Conservation (phyloP, 2,888 invertebrate genomes). For the Drosophila sordidula region DNA sequence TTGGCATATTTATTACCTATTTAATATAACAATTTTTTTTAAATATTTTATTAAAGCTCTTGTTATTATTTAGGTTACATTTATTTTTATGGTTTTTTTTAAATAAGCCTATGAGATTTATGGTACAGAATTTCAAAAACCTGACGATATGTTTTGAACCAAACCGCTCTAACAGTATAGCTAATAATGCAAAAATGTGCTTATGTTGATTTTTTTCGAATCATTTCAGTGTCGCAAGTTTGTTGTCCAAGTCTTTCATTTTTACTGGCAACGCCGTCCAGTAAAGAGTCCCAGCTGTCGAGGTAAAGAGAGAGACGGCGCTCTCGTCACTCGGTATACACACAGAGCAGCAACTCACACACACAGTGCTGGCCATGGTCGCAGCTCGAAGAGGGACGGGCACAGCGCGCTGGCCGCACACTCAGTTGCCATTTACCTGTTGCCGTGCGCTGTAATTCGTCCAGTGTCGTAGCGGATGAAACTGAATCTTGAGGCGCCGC, state of each 20-base stretch:
- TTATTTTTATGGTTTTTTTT: too few species aligned
- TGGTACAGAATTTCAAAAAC: too few species aligned
- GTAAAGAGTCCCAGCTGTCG: slow-evolving; percentile 22
- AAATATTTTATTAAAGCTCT: too few species aligned
- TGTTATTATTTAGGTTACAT: too few species aligned
- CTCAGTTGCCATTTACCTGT: slow-evolving; percentile 82
- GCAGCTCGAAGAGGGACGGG: slow-evolving; percentile 21
- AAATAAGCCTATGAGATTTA: too few species aligned
- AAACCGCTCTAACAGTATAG: neutral
- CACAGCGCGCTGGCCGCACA: slow-evolving; percentile 11
- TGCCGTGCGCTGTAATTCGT: slow-evolving; percentile 71
- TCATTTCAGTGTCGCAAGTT: slow-evolving; percentile 42
- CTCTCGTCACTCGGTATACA: neutral
- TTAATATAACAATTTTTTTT: too few species aligned
- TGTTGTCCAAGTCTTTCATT: slow-evolving; percentile 53
- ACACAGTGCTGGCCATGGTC: slow-evolving; percentile 4
- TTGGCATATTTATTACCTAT: too few species aligned
- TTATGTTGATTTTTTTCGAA: neutral
- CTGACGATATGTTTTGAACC: too few species aligned
- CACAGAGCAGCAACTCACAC: slow-evolving; percentile 7
- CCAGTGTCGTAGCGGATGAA: slow-evolving; percentile 72
- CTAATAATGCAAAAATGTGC: neutral
- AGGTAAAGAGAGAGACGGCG: slow-evolving; percentile 3
- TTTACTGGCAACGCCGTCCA: slow-evolving; percentile 47
- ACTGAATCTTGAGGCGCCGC: slow-evolving; percentile 67